Evolutionary conservation across 1,140 invertebrate genomes (phyloP), one percentile per base, ranked within the genome.

Genomic region (Megalopta genalis): DNA sequence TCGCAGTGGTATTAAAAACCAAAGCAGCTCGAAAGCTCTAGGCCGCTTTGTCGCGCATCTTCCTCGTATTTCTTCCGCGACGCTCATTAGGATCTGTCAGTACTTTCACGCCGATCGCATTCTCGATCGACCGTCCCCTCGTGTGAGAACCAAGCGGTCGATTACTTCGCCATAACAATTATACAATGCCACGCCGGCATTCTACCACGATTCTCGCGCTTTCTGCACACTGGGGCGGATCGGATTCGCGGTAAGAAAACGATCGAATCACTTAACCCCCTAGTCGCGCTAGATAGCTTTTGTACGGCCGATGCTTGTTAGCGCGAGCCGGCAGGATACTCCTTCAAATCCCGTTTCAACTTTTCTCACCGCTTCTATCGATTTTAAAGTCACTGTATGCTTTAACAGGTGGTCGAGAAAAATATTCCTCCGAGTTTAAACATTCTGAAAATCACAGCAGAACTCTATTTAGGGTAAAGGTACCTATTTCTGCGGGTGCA

Each of bases 71-170:
- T 69, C 54, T 69, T 77, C 39, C 21, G 9, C 21, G 54, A 23
- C 21, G 74, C 54, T 77, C 74, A 77, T 77, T 77, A 77, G 66
- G 74, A 77, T 59, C 65, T 77, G 74, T 77, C 74, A 37, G 74
- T 77, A 60, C 18, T 77, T 77, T 77, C 74, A 69, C 74, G 65
- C 74, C 74, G 74, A 69, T 77, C 74, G 74, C 74, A 69, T 77
- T 76, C 74, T 57, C 74, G 65, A 76, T 76, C 74, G 74, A 69
- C 39, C 54, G 39, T 25, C 39, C 6, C 39, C 54, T n/a, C n/a
- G 32, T 69, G 65, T 21, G 65, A 77, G 74, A 49, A 69, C 52
- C 21, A 25, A 1, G 21, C 21, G 65, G 25, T 37, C 66, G 65
- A 49, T 77, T 62, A 37, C 74, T 62, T 8, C 37, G 37, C 27